A percentile compares a stretch with the other conserved stretches of the same genome.
phyloP scores from a whole-genome alignment of 2,888 invertebrate genomes.

The Aquatica leii region DNA sequence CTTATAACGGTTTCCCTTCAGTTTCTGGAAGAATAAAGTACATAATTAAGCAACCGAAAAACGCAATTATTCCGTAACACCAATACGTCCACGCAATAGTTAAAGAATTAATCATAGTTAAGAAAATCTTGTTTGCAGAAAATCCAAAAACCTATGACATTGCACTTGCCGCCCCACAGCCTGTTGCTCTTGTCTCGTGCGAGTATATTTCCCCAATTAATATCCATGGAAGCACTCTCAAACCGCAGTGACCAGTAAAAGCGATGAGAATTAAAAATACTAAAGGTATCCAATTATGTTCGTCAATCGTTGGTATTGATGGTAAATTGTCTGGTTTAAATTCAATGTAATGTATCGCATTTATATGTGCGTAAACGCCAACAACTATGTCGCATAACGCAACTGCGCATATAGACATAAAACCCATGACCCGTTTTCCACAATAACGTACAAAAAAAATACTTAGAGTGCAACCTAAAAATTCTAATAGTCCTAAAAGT shows the following conservation, averaged over 20 bases:
- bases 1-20: constrained; percentile 76
- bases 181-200: constrained; percentile 72
- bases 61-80: constrained; percentile 71
- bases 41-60: constrained; percentile 70
- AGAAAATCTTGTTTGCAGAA: constrained; percentile 76
- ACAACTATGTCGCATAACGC: constrained; percentile 71
- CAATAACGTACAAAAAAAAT: constrained; percentile 74
- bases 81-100: constrained; percentile 78
- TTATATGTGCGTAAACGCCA: constrained; percentile 64
- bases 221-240: constrained; percentile 81
- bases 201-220: constrained; percentile 81
- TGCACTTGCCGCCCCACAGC: constrained; percentile 77
- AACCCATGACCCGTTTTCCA: constrained; percentile 75
- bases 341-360: constrained; percentile 10
- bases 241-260: constrained; percentile 73
- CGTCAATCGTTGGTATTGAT: not conserved
- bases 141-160: constrained; percentile 81
- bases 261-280: constrained; percentile 72
- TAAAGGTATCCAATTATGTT: constrained; percentile 71
- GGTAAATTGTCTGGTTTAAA: not conserved
- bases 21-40: constrained; percentile 82
- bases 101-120: constrained; percentile 69
- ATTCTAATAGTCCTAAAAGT: constrained; percentile 73
- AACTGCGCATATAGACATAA: constrained; percentile 73
- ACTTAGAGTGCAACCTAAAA: constrained; percentile 72